These are phyloP conservation scores for Acrocephalus kingi DNA, from an alignment of 2,113 vertebrate genomes.

Conservation along the genomic window DNA sequence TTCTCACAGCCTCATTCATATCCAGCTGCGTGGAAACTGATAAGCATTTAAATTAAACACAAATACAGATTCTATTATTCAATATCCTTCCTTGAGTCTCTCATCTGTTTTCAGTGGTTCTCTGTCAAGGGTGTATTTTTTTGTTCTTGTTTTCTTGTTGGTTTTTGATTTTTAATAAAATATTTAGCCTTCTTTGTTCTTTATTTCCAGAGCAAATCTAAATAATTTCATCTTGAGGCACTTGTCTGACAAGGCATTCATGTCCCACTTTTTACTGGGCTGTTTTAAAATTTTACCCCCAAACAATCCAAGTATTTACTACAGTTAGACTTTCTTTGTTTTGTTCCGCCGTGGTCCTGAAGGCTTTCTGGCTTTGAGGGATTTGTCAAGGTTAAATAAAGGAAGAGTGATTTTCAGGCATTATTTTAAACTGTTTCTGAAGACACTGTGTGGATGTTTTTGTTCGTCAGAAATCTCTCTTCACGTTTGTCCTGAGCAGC, in stretches of 20 bases:
- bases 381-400: conserved; percentile 1
- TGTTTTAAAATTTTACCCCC: neutral
- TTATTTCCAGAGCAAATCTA: neutral
- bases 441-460: neutral
- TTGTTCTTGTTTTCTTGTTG: neutral
- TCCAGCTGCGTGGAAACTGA: neutral
- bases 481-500: neutral
- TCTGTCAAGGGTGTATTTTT: neutral
- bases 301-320: neutral
- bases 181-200: neutral
- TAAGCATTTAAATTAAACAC: neutral
- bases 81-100: neutral
- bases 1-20: neutral
- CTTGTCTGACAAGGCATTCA: neutral
- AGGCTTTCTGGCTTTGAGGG: neutral
- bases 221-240: neutral
- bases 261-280: neutral
- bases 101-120: neutral
- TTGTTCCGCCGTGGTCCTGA: neutral
- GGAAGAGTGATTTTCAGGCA: neutral
- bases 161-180: neutral
- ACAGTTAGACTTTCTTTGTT: neutral
- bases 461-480: neutral
- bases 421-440: neutral
- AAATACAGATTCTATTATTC: neutral